Percentiles rank a stretch among this genome's conserved stretches.
These are phyloP conservation scores for Aleiodes sp. DNA, from an alignment of 1,140 invertebrate genomes.

Conservation along the genomic window DNA sequence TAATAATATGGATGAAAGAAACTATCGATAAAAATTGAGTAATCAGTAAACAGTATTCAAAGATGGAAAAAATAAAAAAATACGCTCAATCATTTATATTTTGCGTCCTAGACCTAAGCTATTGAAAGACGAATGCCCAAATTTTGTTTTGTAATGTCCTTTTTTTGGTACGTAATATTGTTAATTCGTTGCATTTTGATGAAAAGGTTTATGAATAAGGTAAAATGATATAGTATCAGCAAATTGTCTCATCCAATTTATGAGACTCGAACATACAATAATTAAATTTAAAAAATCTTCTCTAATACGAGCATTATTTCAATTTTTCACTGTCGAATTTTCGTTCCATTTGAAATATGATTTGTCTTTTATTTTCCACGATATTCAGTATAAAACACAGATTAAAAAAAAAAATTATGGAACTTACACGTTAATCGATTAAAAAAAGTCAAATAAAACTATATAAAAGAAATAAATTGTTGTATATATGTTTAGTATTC, in stretches of 20 bases:
- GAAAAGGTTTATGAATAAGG: too few relatives aligned
- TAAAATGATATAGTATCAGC: too few relatives aligned
- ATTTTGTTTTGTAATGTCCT: neutral
- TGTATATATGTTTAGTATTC: slow-evolving; percentile 14
- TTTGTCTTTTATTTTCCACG: neutral
- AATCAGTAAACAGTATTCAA: neutral
- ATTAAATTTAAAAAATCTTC: too few relatives aligned
- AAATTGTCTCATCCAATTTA: too few relatives aligned
- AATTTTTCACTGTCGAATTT: too few relatives aligned
- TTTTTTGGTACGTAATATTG: neutral
- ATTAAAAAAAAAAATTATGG: neutral
- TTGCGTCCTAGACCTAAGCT: neutral
- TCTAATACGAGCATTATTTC: too few relatives aligned
- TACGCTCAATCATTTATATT: slow-evolving; percentile 29
- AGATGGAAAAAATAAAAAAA: slow-evolving; percentile 1
- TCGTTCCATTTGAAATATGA: too few relatives aligned
- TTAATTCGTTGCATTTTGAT: neutral
- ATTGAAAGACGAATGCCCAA: neutral
- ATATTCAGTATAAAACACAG: neutral
- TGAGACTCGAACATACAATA: too few relatives aligned
- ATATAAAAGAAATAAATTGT: neutral
- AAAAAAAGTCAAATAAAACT: neutral
- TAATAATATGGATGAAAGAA: too few relatives aligned
- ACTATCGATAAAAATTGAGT: neutral
- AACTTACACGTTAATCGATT: neutral